Evolutionary conservation across 1,140 invertebrate species (phyloP), one percentile per base, ranked within the genome.

Genomic region (Drosophila eugracilis): DNA sequence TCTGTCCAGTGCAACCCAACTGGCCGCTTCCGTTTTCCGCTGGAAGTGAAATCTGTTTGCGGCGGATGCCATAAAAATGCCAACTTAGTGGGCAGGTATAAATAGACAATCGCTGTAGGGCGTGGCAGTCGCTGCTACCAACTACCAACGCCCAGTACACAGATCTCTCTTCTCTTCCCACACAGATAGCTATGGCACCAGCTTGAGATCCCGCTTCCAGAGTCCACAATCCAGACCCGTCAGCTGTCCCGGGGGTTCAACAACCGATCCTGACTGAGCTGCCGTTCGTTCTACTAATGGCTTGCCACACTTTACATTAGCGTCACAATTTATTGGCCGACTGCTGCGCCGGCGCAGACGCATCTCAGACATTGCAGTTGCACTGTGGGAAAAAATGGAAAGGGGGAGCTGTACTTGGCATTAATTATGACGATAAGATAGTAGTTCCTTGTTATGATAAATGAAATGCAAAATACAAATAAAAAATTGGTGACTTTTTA

Each of bases 261-360:
- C 80, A 83, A 84, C 78, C 53, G 78, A 52, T 22, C 54, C 52
- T 74, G 65, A 53, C 19, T 53, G 24, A 39, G 55, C 49, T 39
- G 41, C 39, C 45, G 63, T 67, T 67, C 50, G 34, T 50, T 50
- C 54, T 76, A 71, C 83, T 85, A 85, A 85, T 85, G 81, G 81
- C 83, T 85, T 80, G 81, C 81, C 81, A 86, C 81, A 81, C 81
- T 85, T 85, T 85, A 85, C 81, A 85, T 85, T 85, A 85, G 81
- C 81, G 81, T 85, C 81, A 86, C 81, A 85, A 85, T 85, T 85
- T 85, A 85, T 85, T 86, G 80, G 66, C 77, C 72, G 52, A 52
- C 55, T 76, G 78, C 72, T 80, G 65, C 57, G 67, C 67, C 49
- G 73, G 21, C 52, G 54, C 78, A 78, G 72, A 62, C 42, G 49